Percentiles rank a stretch among this genome's conserved stretches.
phyloP scores from a whole-genome alignment of 2,113 vertebrate genomes.

The Electrona antarctica region DNA sequence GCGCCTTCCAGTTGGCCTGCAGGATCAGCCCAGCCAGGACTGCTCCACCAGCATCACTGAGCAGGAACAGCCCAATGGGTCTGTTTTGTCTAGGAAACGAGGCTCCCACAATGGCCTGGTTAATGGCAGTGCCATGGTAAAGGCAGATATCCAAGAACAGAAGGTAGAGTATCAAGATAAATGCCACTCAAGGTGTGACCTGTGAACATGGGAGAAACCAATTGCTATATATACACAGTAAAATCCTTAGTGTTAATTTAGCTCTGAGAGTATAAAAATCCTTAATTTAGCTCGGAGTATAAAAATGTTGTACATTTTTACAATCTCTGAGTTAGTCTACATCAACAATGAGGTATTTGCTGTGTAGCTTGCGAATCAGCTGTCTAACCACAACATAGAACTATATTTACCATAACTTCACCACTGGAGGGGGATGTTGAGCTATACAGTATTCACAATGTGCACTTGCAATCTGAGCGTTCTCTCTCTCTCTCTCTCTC shows the following conservation, averaged over 20 bases:
- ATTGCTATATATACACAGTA: too few species aligned
- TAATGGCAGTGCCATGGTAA: constrained; percentile 44
- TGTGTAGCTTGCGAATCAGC: background rate
- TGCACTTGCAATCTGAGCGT: background rate
- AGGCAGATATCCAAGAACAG: constrained; percentile 36
- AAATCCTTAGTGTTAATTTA: background rate
- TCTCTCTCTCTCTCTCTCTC: constrained; percentile 9
- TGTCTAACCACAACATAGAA: background rate
- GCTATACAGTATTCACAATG: constrained; percentile 15
- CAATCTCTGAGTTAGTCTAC: background rate
- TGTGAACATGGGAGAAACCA: background rate
- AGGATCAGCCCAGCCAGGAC: constrained; percentile 32
- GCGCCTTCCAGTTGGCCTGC: constrained; percentile 14
- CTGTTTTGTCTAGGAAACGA: constrained; percentile 39
- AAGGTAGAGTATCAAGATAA: constrained; percentile 61
- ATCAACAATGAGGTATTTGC: background rate
- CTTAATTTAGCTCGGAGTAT: background rate
- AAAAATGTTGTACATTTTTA: background rate
- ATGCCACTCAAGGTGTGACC: background rate
- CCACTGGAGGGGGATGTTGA: constrained; percentile 73
- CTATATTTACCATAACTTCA: background rate
- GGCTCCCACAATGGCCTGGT: constrained; percentile 33
- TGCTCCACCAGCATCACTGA: background rate
- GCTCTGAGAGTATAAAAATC: background rate
- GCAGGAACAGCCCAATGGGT: constrained; percentile 66